A percentile compares a stretch with the other conserved stretches of the same genome.
Conservation (phyloP, 2,797 vertebrate species). For the Valencia hispanica region DNA sequence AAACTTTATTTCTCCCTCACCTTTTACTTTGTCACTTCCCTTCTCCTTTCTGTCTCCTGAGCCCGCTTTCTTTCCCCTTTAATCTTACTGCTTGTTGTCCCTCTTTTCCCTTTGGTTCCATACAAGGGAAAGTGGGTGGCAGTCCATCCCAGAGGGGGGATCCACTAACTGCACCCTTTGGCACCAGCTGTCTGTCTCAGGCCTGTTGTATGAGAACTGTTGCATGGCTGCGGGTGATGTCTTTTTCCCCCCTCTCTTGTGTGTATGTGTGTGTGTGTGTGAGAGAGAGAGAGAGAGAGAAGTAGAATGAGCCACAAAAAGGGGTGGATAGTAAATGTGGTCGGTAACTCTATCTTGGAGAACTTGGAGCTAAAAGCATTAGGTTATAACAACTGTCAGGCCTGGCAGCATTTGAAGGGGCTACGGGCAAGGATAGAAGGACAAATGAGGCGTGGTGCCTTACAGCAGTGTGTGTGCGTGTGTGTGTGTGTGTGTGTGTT, state of each 20-base stretch:
- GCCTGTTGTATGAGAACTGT: constrained; percentile 45
- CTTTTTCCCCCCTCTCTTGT: constrained; percentile 10
- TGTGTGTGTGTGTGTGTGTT: constrained; percentile 23
- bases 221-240: constrained; percentile 40
- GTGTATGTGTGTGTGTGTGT: constrained; percentile 18
- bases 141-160: constrained; percentile 59
- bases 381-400: constrained; percentile 70
- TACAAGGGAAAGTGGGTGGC: constrained; percentile 47
- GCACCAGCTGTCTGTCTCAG: constrained; percentile 72
- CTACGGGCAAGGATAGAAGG: constrained; percentile 58
- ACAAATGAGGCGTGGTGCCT: constrained; percentile 66
- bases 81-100: constrained; percentile 52
- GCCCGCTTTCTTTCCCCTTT: constrained; percentile 55
- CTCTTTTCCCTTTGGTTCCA: constrained; percentile 46
- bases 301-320: constrained; percentile 27
- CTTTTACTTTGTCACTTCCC: constrained; percentile 35
- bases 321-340: constrained; percentile 56
- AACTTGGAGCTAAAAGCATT: constrained; percentile 71
- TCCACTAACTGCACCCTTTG: constrained; percentile 69
- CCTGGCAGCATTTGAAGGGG: constrained; percentile 57
- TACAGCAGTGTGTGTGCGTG: constrained; percentile 32
- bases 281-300: constrained; percentile 1
- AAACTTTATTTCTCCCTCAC: constrained; percentile 57
- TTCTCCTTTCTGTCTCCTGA: constrained; percentile 25
- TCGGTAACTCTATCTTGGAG: constrained; percentile 70